Conservation (phyloP, 1,140 invertebrate genomes). For the Trichomalopsis sarcophagae region DNA sequence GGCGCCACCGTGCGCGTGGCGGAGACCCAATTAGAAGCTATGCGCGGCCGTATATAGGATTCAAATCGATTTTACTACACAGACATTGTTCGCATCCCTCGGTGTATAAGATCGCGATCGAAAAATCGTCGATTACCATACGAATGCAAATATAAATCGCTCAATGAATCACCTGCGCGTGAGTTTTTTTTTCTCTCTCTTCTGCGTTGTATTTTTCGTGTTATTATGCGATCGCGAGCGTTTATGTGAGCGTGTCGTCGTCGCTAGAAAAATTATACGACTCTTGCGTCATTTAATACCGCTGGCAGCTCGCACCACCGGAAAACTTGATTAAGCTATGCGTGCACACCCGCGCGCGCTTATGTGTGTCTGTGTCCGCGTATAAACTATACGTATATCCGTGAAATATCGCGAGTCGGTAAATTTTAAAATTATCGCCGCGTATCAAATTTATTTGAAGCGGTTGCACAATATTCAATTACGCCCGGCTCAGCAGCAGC, state of each 20-base stretch:
- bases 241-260: background rate
- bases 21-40: no score
- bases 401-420: background rate
- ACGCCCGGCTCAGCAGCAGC: background rate
- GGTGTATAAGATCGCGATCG: background rate
- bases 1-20: no score
- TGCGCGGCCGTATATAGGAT: no score
- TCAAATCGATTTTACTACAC: background rate
- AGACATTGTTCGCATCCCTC: background rate
- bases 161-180: background rate
- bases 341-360: background rate
- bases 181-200: background rate
- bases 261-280: background rate
- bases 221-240: background rate
- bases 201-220: background rate
- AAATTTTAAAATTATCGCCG: background rate
- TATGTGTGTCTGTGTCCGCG: background rate
- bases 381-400: background rate
- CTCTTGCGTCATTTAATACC: slow-evolving; percentile 3
- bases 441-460: background rate
- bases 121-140: background rate
- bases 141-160: background rate
- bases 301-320: background rate
- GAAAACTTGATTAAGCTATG: background rate
- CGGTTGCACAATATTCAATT: background rate